Evolutionary conservation across 1,140 invertebrate genomes (phyloP).

Genomic region (Globodera rostochiensis): DNA sequence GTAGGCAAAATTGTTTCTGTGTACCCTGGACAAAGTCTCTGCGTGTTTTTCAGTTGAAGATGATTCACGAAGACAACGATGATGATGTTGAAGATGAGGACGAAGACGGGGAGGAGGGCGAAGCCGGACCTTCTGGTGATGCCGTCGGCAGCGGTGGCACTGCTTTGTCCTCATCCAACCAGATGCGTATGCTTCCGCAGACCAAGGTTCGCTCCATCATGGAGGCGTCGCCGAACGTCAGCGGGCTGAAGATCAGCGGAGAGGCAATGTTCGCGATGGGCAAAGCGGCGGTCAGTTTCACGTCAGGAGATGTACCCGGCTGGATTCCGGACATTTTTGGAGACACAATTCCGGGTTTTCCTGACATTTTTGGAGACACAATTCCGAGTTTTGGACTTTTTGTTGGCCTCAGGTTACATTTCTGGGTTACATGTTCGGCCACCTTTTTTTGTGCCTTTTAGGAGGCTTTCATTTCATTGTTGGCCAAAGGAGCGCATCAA

Average conservation of each 20-base stretch:
- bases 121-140: not conserved
- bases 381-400: too few relatives aligned
- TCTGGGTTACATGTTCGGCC: too few relatives aligned
- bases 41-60: not conserved
- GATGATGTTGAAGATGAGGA: not conserved
- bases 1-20: too few relatives aligned
- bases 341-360: too few relatives aligned
- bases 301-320: too few relatives aligned
- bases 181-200: slow-evolving; percentile 16
- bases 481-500: slow-evolving; percentile 34
- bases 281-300: slow-evolving; percentile 33
- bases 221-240: slow-evolving; percentile 19
- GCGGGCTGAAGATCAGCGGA: slow-evolving; percentile 13
- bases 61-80: slow-evolving; percentile 4
- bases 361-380: too few relatives aligned
- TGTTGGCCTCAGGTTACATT: too few relatives aligned
- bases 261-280: slow-evolving; percentile 36
- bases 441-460: not conserved
- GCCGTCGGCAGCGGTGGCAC: not conserved
- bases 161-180: not conserved
- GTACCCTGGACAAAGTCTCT: too few relatives aligned
- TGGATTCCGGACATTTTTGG: too few relatives aligned
- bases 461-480: slow-evolving; percentile 30
- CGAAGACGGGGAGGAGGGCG: not conserved
- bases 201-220: slow-evolving; percentile 32